These are phyloP conservation scores for Teleogryllus occipitalis DNA, from an alignment of 1,140 invertebrate genomes.

Conservation along the genomic window DNA sequence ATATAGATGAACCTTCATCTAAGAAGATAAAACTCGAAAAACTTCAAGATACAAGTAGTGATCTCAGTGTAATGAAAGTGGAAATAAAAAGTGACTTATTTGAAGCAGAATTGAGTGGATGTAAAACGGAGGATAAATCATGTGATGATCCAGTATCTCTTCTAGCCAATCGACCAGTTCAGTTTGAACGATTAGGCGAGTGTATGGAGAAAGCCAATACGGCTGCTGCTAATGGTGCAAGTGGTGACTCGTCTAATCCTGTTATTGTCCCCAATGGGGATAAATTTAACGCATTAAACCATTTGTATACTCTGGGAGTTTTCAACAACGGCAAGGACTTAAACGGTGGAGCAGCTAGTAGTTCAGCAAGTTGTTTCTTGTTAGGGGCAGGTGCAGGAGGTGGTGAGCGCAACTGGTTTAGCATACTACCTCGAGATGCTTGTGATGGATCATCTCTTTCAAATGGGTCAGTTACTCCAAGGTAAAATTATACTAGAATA, in stretches of 20 bases:
- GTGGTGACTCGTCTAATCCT: constrained; percentile 25
- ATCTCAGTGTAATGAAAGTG: constrained; percentile 19
- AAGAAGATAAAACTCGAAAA: background rate
- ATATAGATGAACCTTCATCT: background rate
- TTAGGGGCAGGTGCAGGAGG: constrained; percentile 24
- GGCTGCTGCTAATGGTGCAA: background rate
- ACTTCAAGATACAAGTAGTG: background rate
- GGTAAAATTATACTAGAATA: constrained; percentile 8
- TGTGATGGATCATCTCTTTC: constrained; percentile 46
- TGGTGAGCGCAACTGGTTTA: constrained; percentile 48
- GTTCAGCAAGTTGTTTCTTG: constrained; percentile 27
- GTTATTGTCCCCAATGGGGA: constrained; percentile 23
- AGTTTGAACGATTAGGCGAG: constrained; percentile 27
- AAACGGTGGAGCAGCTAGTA: constrained; percentile 31
- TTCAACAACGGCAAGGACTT: constrained; percentile 39
- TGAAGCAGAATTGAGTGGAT: constrained; percentile 14
- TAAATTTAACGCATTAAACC: constrained; percentile 26
- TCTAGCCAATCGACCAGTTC: constrained; percentile 17
- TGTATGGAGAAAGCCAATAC: constrained; percentile 25
- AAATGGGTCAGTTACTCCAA: constrained; percentile 19
- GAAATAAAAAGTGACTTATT: constrained; percentile 24
- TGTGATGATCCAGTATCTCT: constrained; percentile 13
- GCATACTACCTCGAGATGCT: constrained; percentile 49
- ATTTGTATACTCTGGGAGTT: constrained; percentile 29
- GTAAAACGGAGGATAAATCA: constrained; percentile 20